Evolutionary conservation across 37 sponge, comb jelly and placozoan species (phyloP).

Genomic region (Axinella damicornis): DNA sequence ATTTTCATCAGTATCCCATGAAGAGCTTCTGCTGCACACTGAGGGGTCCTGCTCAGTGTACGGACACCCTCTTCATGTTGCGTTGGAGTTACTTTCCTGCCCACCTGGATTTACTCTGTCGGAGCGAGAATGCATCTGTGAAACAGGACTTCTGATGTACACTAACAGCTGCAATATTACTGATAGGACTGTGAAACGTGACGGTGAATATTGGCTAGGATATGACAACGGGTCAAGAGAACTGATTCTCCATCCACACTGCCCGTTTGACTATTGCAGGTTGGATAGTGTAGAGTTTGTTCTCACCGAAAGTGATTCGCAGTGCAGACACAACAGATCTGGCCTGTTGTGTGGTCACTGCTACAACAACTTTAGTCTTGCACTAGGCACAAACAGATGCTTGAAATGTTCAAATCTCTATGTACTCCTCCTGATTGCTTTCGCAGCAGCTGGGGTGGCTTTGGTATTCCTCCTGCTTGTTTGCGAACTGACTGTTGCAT

Average conservation of each 20-base stretch:
- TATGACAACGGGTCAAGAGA: no score
- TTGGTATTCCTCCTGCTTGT: background rate
- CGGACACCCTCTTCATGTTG: no score
- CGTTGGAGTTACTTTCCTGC: no score
- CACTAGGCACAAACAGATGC: background rate
- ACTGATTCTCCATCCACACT: background rate
- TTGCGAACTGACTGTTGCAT: slow-evolving; percentile 1
- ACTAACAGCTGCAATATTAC: no score
- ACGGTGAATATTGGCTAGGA: no score
- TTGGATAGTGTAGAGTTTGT: background rate
- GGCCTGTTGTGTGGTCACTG: slow-evolving; percentile 8
- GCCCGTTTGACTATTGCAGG: slow-evolving; percentile 12
- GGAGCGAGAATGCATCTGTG: no score
- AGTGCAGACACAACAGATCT: background rate
- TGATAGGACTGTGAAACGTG: no score
- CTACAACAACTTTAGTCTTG: background rate
- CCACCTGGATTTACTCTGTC: no score
- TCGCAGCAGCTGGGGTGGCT: background rate
- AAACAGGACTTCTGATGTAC: no score
- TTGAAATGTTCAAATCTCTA: background rate
- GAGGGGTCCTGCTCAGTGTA: no score
- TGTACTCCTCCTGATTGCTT: background rate
- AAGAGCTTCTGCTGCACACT: no score
- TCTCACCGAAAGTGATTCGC: background rate
- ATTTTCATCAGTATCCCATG: no score